Evolutionary conservation across 1,140 invertebrate species (phyloP).

Genomic region (Solenopsis invicta): DNA sequence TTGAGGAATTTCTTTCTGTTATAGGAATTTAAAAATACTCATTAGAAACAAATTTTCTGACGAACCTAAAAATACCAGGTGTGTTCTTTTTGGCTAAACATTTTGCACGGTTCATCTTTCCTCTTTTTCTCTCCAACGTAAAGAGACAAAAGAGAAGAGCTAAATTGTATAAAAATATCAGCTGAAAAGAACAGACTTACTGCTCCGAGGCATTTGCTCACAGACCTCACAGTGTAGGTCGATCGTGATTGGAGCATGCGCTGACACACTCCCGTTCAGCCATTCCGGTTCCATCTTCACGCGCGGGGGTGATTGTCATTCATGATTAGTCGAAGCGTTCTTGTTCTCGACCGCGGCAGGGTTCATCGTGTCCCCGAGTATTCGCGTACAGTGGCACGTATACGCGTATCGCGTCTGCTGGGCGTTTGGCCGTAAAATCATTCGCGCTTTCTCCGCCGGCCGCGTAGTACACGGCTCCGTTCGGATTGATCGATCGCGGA

Average conservation of each 20-base stretch:
- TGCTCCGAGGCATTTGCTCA: not conserved
- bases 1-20: too few relatives aligned
- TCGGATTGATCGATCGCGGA: constrained; percentile 67
- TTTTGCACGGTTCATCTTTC: too few relatives aligned
- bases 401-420: not conserved
- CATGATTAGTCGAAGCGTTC: constrained; percentile 73
- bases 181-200: too few relatives aligned
- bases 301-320: constrained; percentile 59
- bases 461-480: not conserved
- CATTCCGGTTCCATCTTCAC: constrained; percentile 42
- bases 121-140: too few relatives aligned
- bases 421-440: not conserved
- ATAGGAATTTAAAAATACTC: too few relatives aligned
- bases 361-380: not conserved
- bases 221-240: not conserved
- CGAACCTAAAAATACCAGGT: too few relatives aligned
- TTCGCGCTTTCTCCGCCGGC: not conserved
- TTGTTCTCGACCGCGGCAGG: not conserved
- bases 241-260: constrained; percentile 62
- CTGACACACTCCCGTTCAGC: constrained; percentile 61
- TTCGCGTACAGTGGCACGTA: constrained; percentile 12
- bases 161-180: too few relatives aligned
- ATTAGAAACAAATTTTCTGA: too few relatives aligned
- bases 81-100: too few relatives aligned
- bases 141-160: too few relatives aligned